Evolutionary conservation across 2,797 vertebrate genomes (phyloP).

Genomic region (Ctenosaura bakeri): DNA sequence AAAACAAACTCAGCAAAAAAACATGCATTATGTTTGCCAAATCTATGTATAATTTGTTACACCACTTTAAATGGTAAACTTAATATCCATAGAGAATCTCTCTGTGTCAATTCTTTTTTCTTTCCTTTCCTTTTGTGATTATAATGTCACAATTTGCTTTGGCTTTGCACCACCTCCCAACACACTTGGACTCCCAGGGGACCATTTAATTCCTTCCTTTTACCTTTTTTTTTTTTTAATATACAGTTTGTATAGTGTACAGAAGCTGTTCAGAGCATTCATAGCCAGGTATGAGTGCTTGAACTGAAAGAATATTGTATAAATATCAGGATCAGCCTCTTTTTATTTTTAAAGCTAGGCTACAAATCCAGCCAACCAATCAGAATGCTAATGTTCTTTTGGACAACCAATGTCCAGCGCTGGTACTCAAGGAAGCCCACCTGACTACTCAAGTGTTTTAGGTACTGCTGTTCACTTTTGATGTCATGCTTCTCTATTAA

Average conservation of each 20-base stretch:
- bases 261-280: slow-evolving; percentile 5
- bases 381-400: not conserved
- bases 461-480: not conserved
- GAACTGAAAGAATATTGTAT: not conserved
- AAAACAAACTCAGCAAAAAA: not conserved
- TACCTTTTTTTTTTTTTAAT: not conserved
- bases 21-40: slow-evolving; percentile 4
- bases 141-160: not conserved
- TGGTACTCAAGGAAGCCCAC: no score
- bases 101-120: not conserved
- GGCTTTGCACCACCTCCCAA: not conserved
- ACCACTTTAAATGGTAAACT: not conserved
- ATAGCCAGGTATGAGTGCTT: not conserved
- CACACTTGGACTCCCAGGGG: not conserved
- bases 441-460: not conserved
- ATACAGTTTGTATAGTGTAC: not conserved
- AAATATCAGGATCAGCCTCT: not conserved
- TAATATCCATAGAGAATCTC: not conserved
- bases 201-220: not conserved
- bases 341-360: not conserved
- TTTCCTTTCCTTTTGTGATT: not conserved
- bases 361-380: not conserved
- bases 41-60: not conserved
- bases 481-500: not conserved
- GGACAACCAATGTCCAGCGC: no score